Conservation (phyloP, 2,888 invertebrate species). For the Sesamia inferens region DNA sequence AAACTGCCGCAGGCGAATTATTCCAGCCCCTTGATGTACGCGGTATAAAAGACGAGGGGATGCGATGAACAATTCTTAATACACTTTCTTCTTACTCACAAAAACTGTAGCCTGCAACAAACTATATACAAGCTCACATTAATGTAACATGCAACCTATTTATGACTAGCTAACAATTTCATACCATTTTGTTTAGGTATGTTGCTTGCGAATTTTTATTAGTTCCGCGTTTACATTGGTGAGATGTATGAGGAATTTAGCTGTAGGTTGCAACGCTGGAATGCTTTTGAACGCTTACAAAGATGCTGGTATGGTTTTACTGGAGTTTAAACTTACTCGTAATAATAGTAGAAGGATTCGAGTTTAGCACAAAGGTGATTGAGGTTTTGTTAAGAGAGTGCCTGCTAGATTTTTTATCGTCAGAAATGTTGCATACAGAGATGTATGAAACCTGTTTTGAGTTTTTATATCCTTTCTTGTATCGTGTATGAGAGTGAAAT, state of each 20-base stretch:
- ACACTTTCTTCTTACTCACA: too few species aligned
- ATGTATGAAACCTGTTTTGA: background rate
- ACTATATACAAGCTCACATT: conserved; percentile 12
- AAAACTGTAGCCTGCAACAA: conserved; percentile 17
- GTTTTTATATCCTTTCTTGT: background rate
- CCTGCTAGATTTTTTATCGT: conserved; percentile 6
- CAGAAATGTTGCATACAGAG: background rate
- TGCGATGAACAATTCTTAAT: too few species aligned
- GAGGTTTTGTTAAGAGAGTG: conserved; percentile 18
- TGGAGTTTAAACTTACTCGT: conserved; percentile 32
- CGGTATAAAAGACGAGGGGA: too few species aligned
- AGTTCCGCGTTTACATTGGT: conserved; percentile 59
- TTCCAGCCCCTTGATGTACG: too few species aligned
- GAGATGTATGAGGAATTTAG: conserved; percentile 63
- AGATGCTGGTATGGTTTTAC: conserved; percentile 53
- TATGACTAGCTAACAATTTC: conserved; percentile 56
- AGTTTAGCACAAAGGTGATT: conserved; percentile 37
- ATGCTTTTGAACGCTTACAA: conserved; percentile 63
- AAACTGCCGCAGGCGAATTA: too few species aligned
- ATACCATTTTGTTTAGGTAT: conserved; percentile 57
- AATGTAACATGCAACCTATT: conserved; percentile 40
- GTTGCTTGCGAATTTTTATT: conserved; percentile 60
- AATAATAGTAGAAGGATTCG: conserved; percentile 45
- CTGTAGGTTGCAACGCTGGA: conserved; percentile 47
- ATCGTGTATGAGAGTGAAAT: background rate